Conservation (phyloP, 2,797 vertebrate genomes). For the Gorsachius magnificus region DNA sequence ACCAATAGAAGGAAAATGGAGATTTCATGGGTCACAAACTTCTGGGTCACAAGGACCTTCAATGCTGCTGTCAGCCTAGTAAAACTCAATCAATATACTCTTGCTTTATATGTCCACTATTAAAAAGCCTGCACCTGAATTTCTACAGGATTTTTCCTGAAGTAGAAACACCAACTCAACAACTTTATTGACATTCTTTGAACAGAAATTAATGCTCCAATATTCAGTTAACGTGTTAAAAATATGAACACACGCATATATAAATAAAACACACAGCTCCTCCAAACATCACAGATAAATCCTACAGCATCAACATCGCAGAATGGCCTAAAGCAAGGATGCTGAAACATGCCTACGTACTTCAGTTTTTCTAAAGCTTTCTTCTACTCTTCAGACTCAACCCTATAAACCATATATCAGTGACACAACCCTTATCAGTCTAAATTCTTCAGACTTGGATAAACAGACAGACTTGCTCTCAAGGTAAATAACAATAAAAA, state of each 20-base stretch:
- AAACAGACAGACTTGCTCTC: not conserved
- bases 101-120: not conserved
- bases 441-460: not conserved
- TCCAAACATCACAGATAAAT: not conserved
- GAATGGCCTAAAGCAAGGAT: not conserved
- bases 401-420: not conserved
- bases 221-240: not conserved
- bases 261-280: not conserved
- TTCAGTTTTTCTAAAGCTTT: not conserved
- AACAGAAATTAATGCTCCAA: not conserved
- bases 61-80: conserved; percentile 23
- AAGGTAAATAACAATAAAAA: not conserved
- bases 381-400: not conserved
- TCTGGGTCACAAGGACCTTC: conserved; percentile 64
- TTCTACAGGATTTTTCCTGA: not conserved
- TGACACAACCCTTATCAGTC: not conserved
- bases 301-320: rapidly evolving
- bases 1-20: conserved; percentile 55
- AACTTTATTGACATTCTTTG: not conserved
- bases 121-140: conserved; percentile 21
- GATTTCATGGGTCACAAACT: conserved; percentile 71
- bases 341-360: not conserved
- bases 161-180: not conserved
- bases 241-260: not conserved
- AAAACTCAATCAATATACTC: conserved; percentile 39